Base-by-base conservation (phyloP, 2,113 vertebrate species). In the Hassar affinis region DNA sequence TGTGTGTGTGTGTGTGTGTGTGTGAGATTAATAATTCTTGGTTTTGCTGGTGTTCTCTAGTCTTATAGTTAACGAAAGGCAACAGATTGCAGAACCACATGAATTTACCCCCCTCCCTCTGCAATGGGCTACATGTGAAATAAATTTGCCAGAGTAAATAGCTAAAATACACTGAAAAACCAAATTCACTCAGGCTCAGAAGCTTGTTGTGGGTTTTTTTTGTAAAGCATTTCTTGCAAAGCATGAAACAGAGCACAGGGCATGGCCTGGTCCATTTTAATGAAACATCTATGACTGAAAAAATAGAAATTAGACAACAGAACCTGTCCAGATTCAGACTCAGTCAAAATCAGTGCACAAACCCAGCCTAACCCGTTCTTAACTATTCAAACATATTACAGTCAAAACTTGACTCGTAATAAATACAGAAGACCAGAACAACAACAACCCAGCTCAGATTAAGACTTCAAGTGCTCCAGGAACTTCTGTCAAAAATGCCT, bases 1-100 rank as follows among this genome's bases (percentile, higher is more conserved):
- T n/a, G n/a, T n/a, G n/a, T n/a, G n/a, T n/a, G n/a, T n/a, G n/a
- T n/a, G n/a, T n/a, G n/a, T n/a, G n/a, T n/a, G n/a, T n/a, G n/a
- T n/a, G n/a, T n/a, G n/a, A n/a, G 71, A 61, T 52, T 49, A 52
- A 72, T 84, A 62, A 87, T 79, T 84, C 51, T 15, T 54, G 81
- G 33, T 59, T 61, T 78, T 74, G 82, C 38, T 64, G 22, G 35
- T 83, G 61, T 84, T 5, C 27, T 64, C 3, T 77, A 27, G 72
- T 77, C 20, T 0, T 35, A 78, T 15, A 78, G 30, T 18, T 77
- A 51, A 83, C 12, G 45, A 68, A 79, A 84, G 75, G 86, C 72
- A 92, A 88, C 90, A 90, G 90, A 92, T 89, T 91, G 89, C 79
- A 52, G 42, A 87, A 64, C 89, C 87, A 84, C 88, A 81, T 85